Evolutionary conservation across 1,140 invertebrate species (phyloP).

Genomic region (Drosophila serrata): DNA sequence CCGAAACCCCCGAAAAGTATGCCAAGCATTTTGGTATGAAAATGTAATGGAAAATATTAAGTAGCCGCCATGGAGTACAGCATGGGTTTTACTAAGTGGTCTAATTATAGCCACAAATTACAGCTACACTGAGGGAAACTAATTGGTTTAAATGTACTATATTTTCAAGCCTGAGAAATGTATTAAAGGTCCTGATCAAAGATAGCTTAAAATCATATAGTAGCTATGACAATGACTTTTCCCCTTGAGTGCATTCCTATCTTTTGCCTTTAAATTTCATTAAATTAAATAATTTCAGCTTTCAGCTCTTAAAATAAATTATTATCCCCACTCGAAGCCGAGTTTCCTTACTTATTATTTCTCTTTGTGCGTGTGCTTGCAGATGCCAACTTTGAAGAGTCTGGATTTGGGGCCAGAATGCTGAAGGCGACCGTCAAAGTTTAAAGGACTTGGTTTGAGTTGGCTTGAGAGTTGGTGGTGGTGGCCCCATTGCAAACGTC

Average conservation of each 20-base stretch:
- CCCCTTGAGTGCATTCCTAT: neutral
- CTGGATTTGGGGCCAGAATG: slow-evolving; percentile 32
- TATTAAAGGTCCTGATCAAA: neutral
- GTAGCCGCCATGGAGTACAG: slow-evolving; percentile 30
- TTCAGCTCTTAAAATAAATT: neutral
- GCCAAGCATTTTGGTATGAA: slow-evolving; percentile 32
- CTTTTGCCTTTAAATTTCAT: neutral
- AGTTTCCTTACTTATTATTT: neutral
- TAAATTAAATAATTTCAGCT: too few species aligned
- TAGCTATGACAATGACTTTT: neutral
- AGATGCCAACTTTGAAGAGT: slow-evolving; percentile 39
- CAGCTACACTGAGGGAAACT: neutral
- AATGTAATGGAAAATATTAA: slow-evolving; percentile 24
- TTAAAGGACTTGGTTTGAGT: slow-evolving; percentile 17
- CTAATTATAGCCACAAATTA: slow-evolving; percentile 10
- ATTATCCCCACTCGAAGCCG: neutral
- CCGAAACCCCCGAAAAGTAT: slow-evolving; percentile 41
- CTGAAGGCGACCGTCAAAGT: slow-evolving; percentile 27
- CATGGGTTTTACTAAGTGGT: slow-evolving; percentile 10
- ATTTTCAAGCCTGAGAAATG: neutral
- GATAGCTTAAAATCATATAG: neutral
- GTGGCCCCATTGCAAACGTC: neutral
- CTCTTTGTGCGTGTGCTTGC: slow-evolving; percentile 23
- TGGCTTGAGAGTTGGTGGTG: slow-evolving; percentile 29
- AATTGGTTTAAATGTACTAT: neutral